phyloP scores from a whole-genome alignment of 2,113 vertebrate genomes.

The Thryonomys swinderianus region DNA sequence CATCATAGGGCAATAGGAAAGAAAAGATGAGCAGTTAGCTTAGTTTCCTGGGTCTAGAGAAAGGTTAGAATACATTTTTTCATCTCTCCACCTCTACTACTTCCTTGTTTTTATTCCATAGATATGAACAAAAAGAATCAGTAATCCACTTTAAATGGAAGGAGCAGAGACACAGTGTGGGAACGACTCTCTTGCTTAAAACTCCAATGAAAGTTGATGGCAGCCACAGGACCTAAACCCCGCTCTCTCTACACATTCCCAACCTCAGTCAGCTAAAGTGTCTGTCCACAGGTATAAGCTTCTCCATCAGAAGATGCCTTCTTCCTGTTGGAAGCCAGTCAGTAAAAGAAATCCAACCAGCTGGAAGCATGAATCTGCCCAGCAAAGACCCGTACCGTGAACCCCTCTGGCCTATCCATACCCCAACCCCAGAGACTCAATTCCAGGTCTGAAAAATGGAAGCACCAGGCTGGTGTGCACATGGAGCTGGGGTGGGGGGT shows the following conservation, averaged over 20 bases:
- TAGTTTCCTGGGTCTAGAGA: not conserved
- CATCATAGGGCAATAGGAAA: not conserved
- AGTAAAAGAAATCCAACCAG: slow-evolving; percentile 63
- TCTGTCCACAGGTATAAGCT: slow-evolving; percentile 21
- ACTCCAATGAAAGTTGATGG: slow-evolving; percentile 56
- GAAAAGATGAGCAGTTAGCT: slow-evolving; percentile 28
- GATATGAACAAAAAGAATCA: not conserved
- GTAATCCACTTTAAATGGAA: slow-evolving; percentile 39
- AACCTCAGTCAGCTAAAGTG: slow-evolving; percentile 26
- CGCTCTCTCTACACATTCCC: not conserved
- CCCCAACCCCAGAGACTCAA: slow-evolving; percentile 6
- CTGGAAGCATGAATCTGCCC: slow-evolving; percentile 44
- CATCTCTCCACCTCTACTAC: slow-evolving; percentile 6
- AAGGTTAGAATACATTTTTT: slow-evolving; percentile 3
- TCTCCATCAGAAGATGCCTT: slow-evolving; percentile 55
- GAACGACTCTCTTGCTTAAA: slow-evolving; percentile 29
- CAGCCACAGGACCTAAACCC: slow-evolving; percentile 63
- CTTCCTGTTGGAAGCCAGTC: slow-evolving; percentile 54
- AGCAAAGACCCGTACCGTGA: slow-evolving; percentile 31
- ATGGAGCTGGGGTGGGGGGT: not conserved
- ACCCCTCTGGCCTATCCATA: not conserved
- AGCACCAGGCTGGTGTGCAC: not conserved
- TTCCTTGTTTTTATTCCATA: slow-evolving; percentile 16
- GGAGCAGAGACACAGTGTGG: slow-evolving; percentile 56
- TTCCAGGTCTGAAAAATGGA: slow-evolving; percentile 69